Evolutionary conservation across 2,113 vertebrate species (phyloP), one percentile per base, ranked within the genome.

Genomic region (Natator depressus): DNA sequence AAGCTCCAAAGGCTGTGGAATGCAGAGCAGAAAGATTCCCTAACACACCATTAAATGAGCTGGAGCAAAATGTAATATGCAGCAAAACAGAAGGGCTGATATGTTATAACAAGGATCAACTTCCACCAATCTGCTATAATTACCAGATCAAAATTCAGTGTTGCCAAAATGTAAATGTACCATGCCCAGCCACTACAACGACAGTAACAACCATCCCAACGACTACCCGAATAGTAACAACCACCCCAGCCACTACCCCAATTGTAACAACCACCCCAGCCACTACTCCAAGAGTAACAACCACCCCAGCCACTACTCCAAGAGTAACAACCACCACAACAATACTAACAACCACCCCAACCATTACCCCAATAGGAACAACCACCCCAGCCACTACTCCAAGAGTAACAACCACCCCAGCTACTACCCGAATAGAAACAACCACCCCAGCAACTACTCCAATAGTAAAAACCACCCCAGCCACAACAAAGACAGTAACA

Each of bases 41-140:
- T 0, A 2, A 95, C 0, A 92, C 62, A 29, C 97, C 97, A 0
- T 93, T 98, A 4, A 31, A 0, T 0, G 82, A 62, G 0, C 20
- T 98, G 2, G 97, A 97, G 2, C 98, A 98, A 95, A 12, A 16
- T 0, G 97, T 98, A 42, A 91, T 27, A 0, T 98, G 98, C 16
- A 98, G 91, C 10, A 89, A 53, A 12, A 5, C 87, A 1, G 89
- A 89, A 69, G 98, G 98, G 0, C 31, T 98, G 3, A 94, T 2
- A 65, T 98, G 98, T 2, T 93, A 90, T 80, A 98, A 98, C 5
- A 97, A 95, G 51, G 83, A 98, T 0, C 98, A 99, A 75, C 1
- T 82, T 0, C 98, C 98, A 1, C 98, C 98, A 0, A 98, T 97
- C 0, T 99, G 98, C n/a, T 82, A 96, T 4, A 98, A 99, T 5